Base-by-base conservation (phyloP, 2,797 vertebrate genomes). In the Acanthurus leucopareius region DNA sequence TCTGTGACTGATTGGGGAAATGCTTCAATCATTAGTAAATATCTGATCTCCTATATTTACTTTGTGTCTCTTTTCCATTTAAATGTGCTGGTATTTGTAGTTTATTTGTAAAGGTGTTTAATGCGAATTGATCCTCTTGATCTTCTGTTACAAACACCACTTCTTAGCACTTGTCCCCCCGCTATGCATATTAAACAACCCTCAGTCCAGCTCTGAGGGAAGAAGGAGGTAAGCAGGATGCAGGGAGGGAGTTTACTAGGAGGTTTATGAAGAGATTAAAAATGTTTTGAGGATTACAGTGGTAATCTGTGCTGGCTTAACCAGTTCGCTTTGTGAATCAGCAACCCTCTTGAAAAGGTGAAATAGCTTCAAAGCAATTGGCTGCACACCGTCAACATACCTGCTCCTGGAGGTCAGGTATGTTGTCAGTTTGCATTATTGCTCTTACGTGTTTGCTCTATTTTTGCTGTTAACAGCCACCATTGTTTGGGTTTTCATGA, bases 241-340 rank as follows among this genome's bases (percentile, higher is more conserved):
- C 20, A 69, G n/a, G 35, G 61, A 53, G 15, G 60, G 57, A 15
- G 59, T 17, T 73, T 76, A 76, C 75, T 57, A 32, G 8, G 44
- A 70, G 84, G 69, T 84, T 89, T 91, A 89, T 77, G 54, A 84
- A 70, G 86, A 83, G 91, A 93, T 93, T 91, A 88, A 88, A 91
- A 93, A 91, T 92, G 87, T 91, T 90, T 91, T 82, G 85, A 85
- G 89, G 91, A 92, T 93, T 94, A 93, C 71, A 79, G 69, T 69
- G 80, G 49, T 93, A 95, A 95, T 94, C 93, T 91, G 90, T 10
- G 28, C 77, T 81, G 83, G 83, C 70, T 86, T 81, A 89, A 83
- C 88, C 90, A 77, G 88, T 88, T 85, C 40, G 54, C 84, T 82
- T 73, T 81, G 73, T 71, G 72, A 84, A 66, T 76, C 75, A 87